These are phyloP conservation scores for Drosophila putrida DNA, from an alignment of 2,888 invertebrate genomes.

Conservation along the genomic window DNA sequence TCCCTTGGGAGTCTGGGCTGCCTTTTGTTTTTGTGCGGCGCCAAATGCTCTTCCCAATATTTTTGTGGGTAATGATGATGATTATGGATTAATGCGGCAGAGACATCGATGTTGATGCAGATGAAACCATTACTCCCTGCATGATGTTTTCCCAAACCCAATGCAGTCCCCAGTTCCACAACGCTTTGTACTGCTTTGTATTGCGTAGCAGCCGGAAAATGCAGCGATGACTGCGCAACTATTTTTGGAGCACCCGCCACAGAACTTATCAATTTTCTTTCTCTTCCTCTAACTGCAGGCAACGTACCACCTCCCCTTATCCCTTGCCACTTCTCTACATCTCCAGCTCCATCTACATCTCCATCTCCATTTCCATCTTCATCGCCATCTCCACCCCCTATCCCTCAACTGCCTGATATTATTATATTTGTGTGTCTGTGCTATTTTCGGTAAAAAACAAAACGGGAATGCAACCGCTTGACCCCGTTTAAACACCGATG, in stretches of 20 bases:
- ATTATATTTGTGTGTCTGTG: slow-evolving; percentile 71
- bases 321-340: neutral
- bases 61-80: slow-evolving; percentile 24
- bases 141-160: neutral
- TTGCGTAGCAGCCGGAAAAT: slow-evolving; percentile 52
- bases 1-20: slow-evolving; percentile 31
- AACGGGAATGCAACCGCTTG: slow-evolving; percentile 75
- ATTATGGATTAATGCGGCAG: slow-evolving; percentile 71
- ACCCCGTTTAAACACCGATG: slow-evolving; percentile 76
- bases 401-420: slow-evolving; percentile 39
- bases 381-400: neutral
- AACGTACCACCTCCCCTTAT: neutral
- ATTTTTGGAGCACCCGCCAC: slow-evolving; percentile 66
- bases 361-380: neutral
- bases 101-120: slow-evolving; percentile 40
- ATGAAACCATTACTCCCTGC: slow-evolving; percentile 15
- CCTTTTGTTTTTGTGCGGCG: slow-evolving; percentile 56
- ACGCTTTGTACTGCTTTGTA: slow-evolving; percentile 10
- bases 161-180: neutral
- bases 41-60: slow-evolving; percentile 23
- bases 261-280: slow-evolving; percentile 56
- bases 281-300: slow-evolving; percentile 42
- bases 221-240: slow-evolving; percentile 60
- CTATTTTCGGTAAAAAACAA: slow-evolving; percentile 68
- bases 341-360: neutral